Evolutionary conservation across 2,888 invertebrate species (phyloP), one percentile per base, ranked within the genome.

Genomic region (Drosophila gaucha): DNA sequence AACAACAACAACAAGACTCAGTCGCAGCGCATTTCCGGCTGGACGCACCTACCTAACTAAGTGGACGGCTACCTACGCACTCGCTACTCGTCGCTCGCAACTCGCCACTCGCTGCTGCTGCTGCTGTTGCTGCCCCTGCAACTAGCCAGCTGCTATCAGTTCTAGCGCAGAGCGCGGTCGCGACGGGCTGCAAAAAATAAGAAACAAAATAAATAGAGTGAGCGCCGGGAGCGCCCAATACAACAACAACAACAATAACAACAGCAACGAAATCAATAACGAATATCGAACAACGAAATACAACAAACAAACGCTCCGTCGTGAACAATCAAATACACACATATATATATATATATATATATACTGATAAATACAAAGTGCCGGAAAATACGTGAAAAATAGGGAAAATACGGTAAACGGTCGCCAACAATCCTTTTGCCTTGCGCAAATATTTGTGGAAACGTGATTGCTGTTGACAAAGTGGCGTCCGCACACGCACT

Each of bases 381-480:
- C 54, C 36, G 36, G 31, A 33, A 49, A 49, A 5, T 50, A 36
- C 44, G 52, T 52, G 38, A 12, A 59, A 35, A 24, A 28, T 31
- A 8, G 18, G 55, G 16, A 24, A 26, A 39, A 20, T 14, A 39
- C 22, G 41, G 39, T 33, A 22, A 58, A 18, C 39, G 39, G 14
- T 30, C 22, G 39, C 22, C 70, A 52, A 46, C 67, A 86, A 82
- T 86, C 86, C 82, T 86, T 82, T 74, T 63, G 43, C 49, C 62
- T 44, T 68, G 65, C 59, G 66, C 78, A 84, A 85, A 88, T 86
- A 85, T 85, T 85, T 80, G 73, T 72, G 65, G 39, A 68, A 69
- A 38, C 59, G 77, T 87, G 85, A 87, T 85, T 85, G 84, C 67
- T 88, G 74, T 84, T 86, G 86, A 88, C 86, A 86, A 88, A 83